phyloP scores from a whole-genome alignment of 2,113 vertebrate genomes.

The Scomber scombrus region DNA sequence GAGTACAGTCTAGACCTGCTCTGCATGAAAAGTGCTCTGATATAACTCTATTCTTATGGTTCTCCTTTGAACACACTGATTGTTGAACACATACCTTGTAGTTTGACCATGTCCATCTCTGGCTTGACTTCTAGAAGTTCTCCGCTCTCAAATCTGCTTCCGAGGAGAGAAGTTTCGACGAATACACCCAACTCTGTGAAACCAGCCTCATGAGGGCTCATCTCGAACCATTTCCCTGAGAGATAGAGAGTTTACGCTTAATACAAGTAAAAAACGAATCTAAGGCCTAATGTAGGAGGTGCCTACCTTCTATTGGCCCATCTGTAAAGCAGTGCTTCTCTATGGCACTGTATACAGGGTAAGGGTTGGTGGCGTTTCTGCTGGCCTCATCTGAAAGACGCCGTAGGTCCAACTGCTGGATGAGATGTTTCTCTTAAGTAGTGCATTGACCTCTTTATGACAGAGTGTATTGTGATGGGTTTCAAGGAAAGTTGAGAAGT shows the following conservation, averaged over 20 bases:
- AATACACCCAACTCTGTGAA: conserved; percentile 73
- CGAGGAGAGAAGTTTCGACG: conserved; percentile 63
- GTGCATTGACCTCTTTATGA: not conserved
- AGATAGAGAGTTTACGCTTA: not conserved
- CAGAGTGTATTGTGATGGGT: not conserved
- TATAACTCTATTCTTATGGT: too few species aligned
- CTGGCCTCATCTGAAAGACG: conserved; percentile 64
- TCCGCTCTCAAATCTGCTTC: conserved; percentile 62
- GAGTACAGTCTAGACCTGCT: too few species aligned
- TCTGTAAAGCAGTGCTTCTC: conserved; percentile 49
- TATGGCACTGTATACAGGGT: conserved; percentile 71
- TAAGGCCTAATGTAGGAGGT: not conserved
- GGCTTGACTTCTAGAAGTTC: conserved; percentile 52
- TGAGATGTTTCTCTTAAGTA: not conserved
- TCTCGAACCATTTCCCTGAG: conserved; percentile 72
- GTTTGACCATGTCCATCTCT: conserved; percentile 73
- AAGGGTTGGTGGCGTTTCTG: conserved; percentile 71
- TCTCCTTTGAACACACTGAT: too few species aligned
- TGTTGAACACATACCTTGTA: conserved; percentile 62
- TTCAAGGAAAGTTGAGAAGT: not conserved
- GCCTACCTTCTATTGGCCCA: conserved; percentile 55
- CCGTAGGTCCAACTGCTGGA: conserved; percentile 58
- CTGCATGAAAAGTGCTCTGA: too few species aligned
- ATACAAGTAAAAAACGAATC: not conserved
- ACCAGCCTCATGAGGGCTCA: conserved; percentile 72